A percentile compares a stretch with the other conserved stretches of the same genome.
Evolutionary conservation across 2,113 vertebrate species (phyloP).

Genomic region (Paramormyrops kingsleyae): DNA sequence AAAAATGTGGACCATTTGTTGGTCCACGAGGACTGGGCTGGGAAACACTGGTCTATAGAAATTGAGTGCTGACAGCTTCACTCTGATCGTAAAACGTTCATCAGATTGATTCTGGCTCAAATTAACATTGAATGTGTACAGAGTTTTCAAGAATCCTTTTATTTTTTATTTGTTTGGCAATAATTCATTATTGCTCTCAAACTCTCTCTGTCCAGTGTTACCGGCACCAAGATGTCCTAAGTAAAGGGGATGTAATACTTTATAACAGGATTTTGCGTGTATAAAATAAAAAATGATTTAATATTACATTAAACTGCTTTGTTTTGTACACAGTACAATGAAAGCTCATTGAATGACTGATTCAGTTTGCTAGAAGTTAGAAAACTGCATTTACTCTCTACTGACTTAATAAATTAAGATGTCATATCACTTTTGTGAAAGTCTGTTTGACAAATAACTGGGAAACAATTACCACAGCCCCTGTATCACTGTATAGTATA

Average conservation of each 20-base stretch:
- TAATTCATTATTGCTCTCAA: neutral
- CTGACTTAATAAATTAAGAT: neutral
- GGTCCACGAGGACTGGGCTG: neutral
- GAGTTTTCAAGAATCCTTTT: neutral
- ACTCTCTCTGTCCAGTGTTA: neutral
- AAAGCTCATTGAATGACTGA: neutral
- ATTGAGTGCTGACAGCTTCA: neutral
- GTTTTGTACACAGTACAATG: neutral
- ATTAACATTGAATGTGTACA: neutral
- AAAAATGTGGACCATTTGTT: neutral
- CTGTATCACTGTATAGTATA: neutral
- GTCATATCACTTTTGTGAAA: neutral
- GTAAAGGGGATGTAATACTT: neutral
- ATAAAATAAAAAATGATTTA: neutral
- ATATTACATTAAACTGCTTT: neutral
- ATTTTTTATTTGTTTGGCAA: neutral
- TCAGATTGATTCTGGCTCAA: neutral
- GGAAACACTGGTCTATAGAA: neutral
- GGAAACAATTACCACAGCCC: neutral
- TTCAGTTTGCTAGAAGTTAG: neutral
- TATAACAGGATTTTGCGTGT: neutral
- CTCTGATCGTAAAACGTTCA: neutral
- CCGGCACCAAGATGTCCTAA: neutral
- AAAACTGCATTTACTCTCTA: neutral
- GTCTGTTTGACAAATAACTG: neutral